These are phyloP conservation scores for Ferrisia virgata DNA, from an alignment of 2,888 invertebrate genomes.

Conservation along the genomic window DNA sequence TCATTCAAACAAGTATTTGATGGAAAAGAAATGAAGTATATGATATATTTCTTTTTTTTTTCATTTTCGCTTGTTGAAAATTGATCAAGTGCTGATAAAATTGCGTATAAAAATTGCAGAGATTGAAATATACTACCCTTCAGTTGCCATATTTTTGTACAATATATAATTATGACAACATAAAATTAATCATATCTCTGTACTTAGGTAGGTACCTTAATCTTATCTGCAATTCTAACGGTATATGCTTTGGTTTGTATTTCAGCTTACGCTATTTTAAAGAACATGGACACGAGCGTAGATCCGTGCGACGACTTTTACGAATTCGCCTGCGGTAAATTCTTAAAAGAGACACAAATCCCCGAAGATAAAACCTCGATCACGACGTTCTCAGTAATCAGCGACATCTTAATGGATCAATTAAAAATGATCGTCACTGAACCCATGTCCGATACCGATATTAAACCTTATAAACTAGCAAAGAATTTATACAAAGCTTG, in stretches of 20 bases:
- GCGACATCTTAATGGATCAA: conserved; percentile 71
- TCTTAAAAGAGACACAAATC: conserved; percentile 67
- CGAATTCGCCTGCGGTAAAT: conserved; percentile 74
- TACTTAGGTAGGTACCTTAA: too few relatives aligned
- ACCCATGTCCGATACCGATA: conserved; percentile 61
- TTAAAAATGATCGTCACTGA: conserved; percentile 68
- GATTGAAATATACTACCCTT: too few relatives aligned
- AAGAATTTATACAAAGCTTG: conserved; percentile 82
- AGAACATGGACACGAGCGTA: conserved; percentile 67
- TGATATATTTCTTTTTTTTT: too few relatives aligned
- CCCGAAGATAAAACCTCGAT: conserved; percentile 79
- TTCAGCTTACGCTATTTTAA: conserved; percentile 66
- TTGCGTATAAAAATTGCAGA: too few relatives aligned
- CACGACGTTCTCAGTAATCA: conserved; percentile 72
- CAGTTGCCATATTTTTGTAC: too few relatives aligned
- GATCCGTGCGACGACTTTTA: conserved; percentile 83
- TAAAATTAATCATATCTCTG: too few relatives aligned
- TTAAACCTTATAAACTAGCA: conserved; percentile 70
- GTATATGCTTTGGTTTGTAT: neutral
- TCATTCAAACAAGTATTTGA: too few relatives aligned
- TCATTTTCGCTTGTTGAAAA: too few relatives aligned
- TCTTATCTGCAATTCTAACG: too few relatives aligned
- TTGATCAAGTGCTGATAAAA: too few relatives aligned
- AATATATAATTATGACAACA: too few relatives aligned
- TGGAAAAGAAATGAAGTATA: too few relatives aligned